Percentiles rank a stretch among this genome's conserved stretches.
These are phyloP conservation scores for Acanthosoma haemorrhoidale DNA, from an alignment of 2,888 invertebrate genomes.

Conservation along the genomic window DNA sequence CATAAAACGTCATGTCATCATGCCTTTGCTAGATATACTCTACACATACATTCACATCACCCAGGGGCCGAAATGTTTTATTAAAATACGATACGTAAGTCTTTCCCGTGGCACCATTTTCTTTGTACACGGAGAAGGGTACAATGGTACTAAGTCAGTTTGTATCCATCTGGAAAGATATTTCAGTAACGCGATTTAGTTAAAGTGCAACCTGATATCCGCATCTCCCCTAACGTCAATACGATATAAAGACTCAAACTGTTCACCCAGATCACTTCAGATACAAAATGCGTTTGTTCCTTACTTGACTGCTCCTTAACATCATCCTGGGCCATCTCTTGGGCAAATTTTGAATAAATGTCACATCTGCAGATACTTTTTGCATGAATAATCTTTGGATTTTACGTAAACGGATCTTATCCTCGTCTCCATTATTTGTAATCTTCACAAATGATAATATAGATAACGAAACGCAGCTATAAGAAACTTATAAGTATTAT, in stretches of 20 bases:
- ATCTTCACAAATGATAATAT: not conserved
- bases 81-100: conserved; percentile 15
- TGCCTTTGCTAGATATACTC: not conserved
- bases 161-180: conserved; percentile 19
- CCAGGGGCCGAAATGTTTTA: conserved; percentile 6
- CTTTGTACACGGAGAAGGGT: not conserved
- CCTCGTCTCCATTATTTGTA: not conserved
- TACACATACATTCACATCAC: not conserved
- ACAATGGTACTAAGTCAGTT: not conserved
- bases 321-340: not conserved
- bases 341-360: conserved; percentile 24
- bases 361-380: not conserved
- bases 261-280: conserved; percentile 13
- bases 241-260: not conserved
- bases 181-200: not conserved
- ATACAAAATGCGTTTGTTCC: conserved; percentile 19
- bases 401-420: not conserved
- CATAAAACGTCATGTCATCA: not conserved
- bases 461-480: no score
- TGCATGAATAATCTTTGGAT: conserved; percentile 21
- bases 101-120: not conserved
- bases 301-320: not conserved
- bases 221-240: not conserved
- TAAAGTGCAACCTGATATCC: not conserved
- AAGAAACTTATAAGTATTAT: no score